Percentiles rank a stretch among this genome's conserved stretches.
Evolutionary conservation across 2,113 vertebrate species (phyloP).

Genomic region (Acanthochromis polyacanthus): DNA sequence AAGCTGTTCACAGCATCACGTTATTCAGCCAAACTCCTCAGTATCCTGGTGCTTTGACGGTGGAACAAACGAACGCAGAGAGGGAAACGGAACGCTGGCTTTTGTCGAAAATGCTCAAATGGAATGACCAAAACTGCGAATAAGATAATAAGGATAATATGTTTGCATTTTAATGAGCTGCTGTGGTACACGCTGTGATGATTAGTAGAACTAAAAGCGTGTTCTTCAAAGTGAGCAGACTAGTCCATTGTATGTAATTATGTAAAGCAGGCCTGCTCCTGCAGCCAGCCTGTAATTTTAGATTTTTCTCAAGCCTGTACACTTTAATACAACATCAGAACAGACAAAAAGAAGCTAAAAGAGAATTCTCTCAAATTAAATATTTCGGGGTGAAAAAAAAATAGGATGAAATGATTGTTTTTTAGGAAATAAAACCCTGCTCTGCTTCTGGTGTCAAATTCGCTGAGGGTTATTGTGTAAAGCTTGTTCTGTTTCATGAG

Average conservation of each 20-base stretch:
- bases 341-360: background rate
- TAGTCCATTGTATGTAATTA: constrained; percentile 60
- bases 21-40: background rate
- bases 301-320: constrained; percentile 23
- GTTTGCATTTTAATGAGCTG: constrained; percentile 60
- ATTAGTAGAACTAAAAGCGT: constrained; percentile 73
- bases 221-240: constrained; percentile 72
- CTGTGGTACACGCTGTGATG: constrained; percentile 42
- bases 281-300: constrained; percentile 56
- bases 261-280: constrained; percentile 51
- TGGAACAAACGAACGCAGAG: background rate
- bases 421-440: background rate
- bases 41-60: background rate
- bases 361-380: constrained; percentile 1
- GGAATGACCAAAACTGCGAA: constrained; percentile 50
- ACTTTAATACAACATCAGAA: constrained; percentile 23
- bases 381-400: background rate
- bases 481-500: background rate
- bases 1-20: background rate
- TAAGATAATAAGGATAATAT: constrained; percentile 79
- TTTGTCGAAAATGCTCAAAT: constrained; percentile 52
- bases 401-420: background rate
- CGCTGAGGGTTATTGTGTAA: background rate
- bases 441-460: constrained; percentile 20
- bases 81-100: constrained; percentile 25